Conservation (phyloP, 1,140 invertebrate genomes). For the Ceratina australensis region DNA sequence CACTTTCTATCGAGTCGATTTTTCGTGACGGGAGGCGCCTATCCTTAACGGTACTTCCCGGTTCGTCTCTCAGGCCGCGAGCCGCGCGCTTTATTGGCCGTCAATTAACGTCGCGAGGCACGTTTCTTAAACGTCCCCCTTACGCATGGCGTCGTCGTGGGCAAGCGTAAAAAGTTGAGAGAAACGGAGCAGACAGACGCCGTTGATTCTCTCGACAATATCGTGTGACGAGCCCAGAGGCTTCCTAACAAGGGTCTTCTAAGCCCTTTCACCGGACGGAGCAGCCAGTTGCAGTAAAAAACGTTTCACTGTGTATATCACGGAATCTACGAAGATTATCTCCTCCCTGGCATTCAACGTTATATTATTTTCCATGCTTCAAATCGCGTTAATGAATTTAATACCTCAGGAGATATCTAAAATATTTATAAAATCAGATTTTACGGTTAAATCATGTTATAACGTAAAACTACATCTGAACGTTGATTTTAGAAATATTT, state of each 20-base stretch:
- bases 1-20: slow-evolving; percentile 39
- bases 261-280: slow-evolving; percentile 20
- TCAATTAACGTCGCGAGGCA: slow-evolving; percentile 32
- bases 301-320: not conserved
- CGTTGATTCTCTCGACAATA: slow-evolving; percentile 20
- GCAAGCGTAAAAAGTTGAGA: not conserved
- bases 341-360: too few relatives aligned
- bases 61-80: not conserved
- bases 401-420: too few relatives aligned
- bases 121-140: slow-evolving; percentile 15
- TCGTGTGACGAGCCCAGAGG: slow-evolving; percentile 39
- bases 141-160: not conserved
- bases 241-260: slow-evolving; percentile 44
- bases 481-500: too few relatives aligned
- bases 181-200: slow-evolving; percentile 16
- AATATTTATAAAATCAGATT: too few relatives aligned
- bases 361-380: too few relatives aligned
- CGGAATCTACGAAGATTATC: not conserved
- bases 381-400: too few relatives aligned
- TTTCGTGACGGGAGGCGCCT: slow-evolving; percentile 6
- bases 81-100: slow-evolving; percentile 7
- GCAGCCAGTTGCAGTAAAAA: not conserved
- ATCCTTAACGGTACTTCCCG: slow-evolving; percentile 19
- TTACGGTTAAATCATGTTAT: too few relatives aligned
- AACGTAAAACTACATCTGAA: too few relatives aligned